Evolutionary conservation across 2,888 invertebrate genomes (phyloP).

Genomic region (Scotopteryx bipunctaria): DNA sequence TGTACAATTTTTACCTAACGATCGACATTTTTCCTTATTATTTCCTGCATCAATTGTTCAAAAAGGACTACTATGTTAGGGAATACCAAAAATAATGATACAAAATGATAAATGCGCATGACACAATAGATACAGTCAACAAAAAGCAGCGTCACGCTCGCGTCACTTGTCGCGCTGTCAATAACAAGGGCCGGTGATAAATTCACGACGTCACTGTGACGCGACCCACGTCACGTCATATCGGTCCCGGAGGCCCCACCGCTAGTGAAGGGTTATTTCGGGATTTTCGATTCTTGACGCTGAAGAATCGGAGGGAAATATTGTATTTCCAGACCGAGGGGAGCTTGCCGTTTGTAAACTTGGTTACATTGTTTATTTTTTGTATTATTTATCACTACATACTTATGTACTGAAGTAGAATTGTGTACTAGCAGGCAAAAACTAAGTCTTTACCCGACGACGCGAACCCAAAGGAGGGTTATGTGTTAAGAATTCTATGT

Average conservation of each 20-base stretch:
- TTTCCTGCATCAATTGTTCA: no score
- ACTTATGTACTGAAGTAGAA: no score
- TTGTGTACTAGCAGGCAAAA: no score
- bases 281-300: conserved; percentile 44
- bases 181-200: conserved; percentile 62
- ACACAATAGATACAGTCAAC: conserved; percentile 33
- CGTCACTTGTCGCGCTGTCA: conserved; percentile 50
- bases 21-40: no score
- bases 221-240: conserved; percentile 61
- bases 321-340: conserved; percentile 17
- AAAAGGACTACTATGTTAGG: not conserved
- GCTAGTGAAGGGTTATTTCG: conserved; percentile 49
- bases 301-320: conserved; percentile 23
- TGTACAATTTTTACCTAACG: no score
- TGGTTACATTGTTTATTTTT: conserved; percentile 4
- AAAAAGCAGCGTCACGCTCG: conserved; percentile 36
- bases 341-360: conserved; percentile 13
- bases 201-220: conserved; percentile 50
- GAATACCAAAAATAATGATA: conserved; percentile 18
- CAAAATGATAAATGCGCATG: conserved; percentile 21
- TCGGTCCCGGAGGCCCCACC: conserved; percentile 34
- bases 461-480: no score
- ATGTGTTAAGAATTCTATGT: no score
- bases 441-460: no score
- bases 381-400: no score